phyloP scores from a whole-genome alignment of 1,140 invertebrate genomes.

The Caenorhabditis latens region DNA sequence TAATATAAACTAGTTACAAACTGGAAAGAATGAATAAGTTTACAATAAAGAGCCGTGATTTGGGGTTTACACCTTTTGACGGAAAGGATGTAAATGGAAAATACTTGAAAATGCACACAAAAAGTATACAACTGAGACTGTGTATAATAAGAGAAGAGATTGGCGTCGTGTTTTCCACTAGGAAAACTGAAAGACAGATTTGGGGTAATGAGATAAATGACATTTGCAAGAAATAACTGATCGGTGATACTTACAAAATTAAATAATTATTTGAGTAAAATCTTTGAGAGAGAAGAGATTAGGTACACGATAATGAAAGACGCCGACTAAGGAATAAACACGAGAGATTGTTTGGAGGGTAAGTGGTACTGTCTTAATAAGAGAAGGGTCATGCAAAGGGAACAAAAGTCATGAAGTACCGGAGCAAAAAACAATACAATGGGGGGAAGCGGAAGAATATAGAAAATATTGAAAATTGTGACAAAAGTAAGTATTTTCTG shows the following conservation, averaged over 20 bases:
- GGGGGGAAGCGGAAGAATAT: not conserved
- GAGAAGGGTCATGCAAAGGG: conserved; percentile 21
- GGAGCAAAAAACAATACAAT: conserved; percentile 21
- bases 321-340: conserved; percentile 49
- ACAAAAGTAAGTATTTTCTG: not conserved
- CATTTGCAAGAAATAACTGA: not conserved
- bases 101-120: not conserved
- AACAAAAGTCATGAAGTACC: conserved; percentile 47
- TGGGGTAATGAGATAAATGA: not conserved
- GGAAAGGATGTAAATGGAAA: not conserved
- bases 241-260: conserved; percentile 19
- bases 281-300: conserved; percentile 19
- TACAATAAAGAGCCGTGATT: not conserved
- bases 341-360: conserved; percentile 14
- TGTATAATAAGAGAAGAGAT: not conserved
- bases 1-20: not conserved
- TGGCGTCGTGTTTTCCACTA: conserved; percentile 36
- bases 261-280: not conserved
- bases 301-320: conserved; percentile 55
- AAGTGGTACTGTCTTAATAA: conserved; percentile 7
- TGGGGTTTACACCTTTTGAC: conserved; percentile 11
- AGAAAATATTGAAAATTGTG: not conserved
- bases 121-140: conserved; percentile 5
- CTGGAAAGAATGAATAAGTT: not conserved
- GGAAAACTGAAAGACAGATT: conserved; percentile 44